Percentiles rank a stretch among this genome's conserved stretches.
Evolutionary conservation across 2,797 vertebrate species (phyloP).

Genomic region (Lithobates pipiens): DNA sequence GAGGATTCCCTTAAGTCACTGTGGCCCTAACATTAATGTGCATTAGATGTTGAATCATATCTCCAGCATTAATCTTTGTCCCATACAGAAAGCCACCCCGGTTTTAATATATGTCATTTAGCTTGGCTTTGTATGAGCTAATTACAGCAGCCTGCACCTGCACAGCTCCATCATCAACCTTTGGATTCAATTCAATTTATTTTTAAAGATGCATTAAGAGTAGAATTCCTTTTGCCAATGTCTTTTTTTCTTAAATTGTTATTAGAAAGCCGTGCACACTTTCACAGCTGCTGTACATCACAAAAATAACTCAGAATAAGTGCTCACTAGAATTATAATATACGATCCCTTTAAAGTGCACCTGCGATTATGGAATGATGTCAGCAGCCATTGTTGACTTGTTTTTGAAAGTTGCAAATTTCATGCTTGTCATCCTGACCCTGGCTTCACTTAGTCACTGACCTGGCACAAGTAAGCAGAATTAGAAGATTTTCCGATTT

Average conservation of each 20-base stretch:
- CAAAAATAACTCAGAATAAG: not conserved
- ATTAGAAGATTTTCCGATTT: no score
- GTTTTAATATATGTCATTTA: not conserved
- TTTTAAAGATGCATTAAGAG: not conserved
- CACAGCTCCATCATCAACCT: not conserved
- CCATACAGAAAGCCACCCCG: not conserved
- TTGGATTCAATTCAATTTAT: not conserved
- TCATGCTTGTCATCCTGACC: no score
- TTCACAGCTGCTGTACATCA: not conserved
- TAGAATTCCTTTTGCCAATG: not conserved
- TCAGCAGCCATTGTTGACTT: not conserved
- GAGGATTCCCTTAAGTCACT: not conserved
- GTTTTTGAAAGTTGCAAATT: not conserved
- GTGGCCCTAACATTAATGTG: conserved; percentile 2
- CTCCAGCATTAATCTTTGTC: not conserved
- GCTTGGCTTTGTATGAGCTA: not conserved
- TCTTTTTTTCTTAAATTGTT: not conserved
- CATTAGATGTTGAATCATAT: conserved; percentile 18
- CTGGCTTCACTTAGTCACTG: no score
- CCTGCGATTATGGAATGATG: not conserved
- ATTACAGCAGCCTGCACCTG: not conserved
- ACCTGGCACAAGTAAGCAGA: no score
- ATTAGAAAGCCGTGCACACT: not conserved
- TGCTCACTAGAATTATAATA: not conserved
- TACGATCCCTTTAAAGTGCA: not conserved